These are phyloP conservation scores for Crypturellus tataupa DNA, from an alignment of 2,797 vertebrate genomes.

Conservation along the genomic window DNA sequence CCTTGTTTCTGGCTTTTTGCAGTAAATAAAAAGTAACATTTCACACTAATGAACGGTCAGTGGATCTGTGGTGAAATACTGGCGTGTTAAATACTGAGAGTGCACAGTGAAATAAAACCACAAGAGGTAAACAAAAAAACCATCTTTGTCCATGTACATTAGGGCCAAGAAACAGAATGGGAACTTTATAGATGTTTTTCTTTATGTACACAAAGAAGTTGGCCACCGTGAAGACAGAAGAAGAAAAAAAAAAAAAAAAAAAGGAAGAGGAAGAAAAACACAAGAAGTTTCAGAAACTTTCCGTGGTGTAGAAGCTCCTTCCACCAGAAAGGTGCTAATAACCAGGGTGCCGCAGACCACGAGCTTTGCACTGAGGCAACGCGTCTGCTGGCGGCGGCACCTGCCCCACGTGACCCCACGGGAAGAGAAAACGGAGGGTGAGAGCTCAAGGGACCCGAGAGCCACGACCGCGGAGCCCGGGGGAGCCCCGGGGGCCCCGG, in stretches of 20 bases:
- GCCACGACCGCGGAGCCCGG: too few relatives aligned
- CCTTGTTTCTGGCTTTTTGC: rapidly evolving
- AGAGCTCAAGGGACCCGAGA: too few relatives aligned
- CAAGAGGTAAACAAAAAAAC: background rate
- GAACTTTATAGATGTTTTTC: background rate
- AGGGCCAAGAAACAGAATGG: background rate
- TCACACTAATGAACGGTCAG: rapidly evolving
- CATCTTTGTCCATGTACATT: background rate
- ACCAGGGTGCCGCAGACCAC: background rate
- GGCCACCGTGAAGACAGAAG: background rate
- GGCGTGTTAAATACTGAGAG: background rate
- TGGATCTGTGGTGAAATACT: background rate
- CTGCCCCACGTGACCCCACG: too few relatives aligned
- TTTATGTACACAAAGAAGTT: background rate
- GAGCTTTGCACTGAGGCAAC: background rate
- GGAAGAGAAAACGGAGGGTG: too few relatives aligned
- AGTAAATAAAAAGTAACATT: background rate
- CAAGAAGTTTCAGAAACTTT: conserved; percentile 6
- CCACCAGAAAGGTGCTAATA: background rate
- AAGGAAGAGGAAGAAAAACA: background rate
- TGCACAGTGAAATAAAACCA: background rate
- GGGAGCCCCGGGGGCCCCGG: too few relatives aligned
- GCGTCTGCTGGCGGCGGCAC: too few relatives aligned
- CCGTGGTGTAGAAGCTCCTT: background rate
- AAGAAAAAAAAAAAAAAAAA: background rate